Conservation (phyloP, 2,113 vertebrate species). For the Aplodontia rufa region DNA sequence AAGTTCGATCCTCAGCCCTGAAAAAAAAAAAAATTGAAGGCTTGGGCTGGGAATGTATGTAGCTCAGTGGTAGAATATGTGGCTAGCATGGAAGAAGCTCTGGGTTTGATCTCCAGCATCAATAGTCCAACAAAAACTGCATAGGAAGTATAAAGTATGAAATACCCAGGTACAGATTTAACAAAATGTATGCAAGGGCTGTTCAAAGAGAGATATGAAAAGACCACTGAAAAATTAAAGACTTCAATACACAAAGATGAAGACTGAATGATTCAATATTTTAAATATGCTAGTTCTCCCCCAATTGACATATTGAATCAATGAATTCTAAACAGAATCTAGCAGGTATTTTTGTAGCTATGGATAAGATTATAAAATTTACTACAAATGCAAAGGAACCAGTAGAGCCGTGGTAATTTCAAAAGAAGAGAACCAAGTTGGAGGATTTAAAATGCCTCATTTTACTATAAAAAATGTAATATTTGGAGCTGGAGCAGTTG, state of each 20-base stretch:
- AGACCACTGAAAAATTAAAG: neutral
- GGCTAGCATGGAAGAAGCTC: too few species aligned
- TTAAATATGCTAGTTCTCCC: neutral
- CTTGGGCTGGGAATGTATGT: too few species aligned
- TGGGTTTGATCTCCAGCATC: too few species aligned
- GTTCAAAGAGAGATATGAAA: neutral
- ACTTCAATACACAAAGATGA: neutral
- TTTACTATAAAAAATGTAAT: conserved; percentile 15
- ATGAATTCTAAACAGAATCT: neutral
- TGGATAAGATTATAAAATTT: neutral
- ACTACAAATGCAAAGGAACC: neutral
- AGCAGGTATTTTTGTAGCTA: neutral
- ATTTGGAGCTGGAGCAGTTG: too few species aligned
- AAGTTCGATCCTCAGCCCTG: too few species aligned
- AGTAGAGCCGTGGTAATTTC: too few species aligned
- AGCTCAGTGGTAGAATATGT: too few species aligned
- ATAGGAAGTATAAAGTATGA: neutral
- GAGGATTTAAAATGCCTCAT: neutral
- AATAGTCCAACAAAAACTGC: too few species aligned
- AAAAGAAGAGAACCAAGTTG: neutral
- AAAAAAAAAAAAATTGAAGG: neutral
- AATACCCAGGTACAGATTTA: neutral
- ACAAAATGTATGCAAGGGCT: neutral
- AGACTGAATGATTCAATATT: neutral
- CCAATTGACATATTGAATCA: neutral